These are phyloP conservation scores for Tachuris rubrigastra DNA, from an alignment of 2,113 vertebrate genomes.

Conservation along the genomic window DNA sequence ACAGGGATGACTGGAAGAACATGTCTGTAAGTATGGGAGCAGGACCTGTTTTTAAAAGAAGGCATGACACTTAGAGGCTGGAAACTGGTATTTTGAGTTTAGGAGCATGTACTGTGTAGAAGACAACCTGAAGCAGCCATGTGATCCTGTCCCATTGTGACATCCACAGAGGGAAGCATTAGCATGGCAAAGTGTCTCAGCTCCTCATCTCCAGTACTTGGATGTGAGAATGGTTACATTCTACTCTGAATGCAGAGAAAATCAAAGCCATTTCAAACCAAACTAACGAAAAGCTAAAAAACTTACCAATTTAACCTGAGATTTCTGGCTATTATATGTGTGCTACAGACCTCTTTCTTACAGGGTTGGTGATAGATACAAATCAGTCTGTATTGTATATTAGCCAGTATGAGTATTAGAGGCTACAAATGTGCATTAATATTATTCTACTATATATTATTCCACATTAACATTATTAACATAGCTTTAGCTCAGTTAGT, in stretches of 20 bases:
- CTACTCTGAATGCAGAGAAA: not conserved
- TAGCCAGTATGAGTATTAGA: not conserved
- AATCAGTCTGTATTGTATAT: not conserved
- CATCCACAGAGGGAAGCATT: not conserved
- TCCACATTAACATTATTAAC: not conserved
- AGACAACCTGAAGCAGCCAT: not conserved
- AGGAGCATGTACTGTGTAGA: not conserved
- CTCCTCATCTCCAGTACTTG: not conserved
- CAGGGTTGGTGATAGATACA: not conserved
- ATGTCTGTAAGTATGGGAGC: not conserved
- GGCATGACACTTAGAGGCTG: not conserved
- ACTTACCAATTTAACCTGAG: not conserved
- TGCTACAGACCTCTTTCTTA: not conserved
- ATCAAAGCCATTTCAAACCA: not conserved
- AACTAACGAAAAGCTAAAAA: not conserved
- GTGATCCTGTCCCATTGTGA: accelerated
- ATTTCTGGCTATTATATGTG: not conserved
- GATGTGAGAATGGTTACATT: not conserved
- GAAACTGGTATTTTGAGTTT: not conserved
- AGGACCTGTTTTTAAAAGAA: not conserved
- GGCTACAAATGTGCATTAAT: not conserved
- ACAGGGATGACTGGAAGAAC: not conserved
- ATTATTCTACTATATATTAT: not conserved
- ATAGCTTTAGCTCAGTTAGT: not conserved
- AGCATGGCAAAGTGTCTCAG: not conserved